These are phyloP conservation scores for Drosophila tsacasi DNA, from an alignment of 1,140 invertebrate species.

Conservation along the genomic window DNA sequence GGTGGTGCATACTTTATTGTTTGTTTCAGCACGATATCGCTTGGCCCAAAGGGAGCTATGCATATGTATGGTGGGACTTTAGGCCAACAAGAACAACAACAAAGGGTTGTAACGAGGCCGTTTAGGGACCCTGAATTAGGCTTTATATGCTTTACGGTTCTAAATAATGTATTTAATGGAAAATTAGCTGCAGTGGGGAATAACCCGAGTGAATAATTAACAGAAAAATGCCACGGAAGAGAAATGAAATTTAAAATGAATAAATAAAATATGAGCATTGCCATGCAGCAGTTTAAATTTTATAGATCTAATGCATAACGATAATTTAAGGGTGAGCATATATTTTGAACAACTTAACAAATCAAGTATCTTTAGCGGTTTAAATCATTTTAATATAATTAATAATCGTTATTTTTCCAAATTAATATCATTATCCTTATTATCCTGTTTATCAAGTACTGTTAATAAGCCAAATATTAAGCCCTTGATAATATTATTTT, in stretches of 20 bases:
- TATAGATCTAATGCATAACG: too few relatives aligned
- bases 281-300: not conserved
- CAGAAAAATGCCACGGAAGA: not conserved
- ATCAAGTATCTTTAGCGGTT: too few relatives aligned
- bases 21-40: slow-evolving; percentile 31
- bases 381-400: too few relatives aligned
- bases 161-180: slow-evolving; percentile 8
- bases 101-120: not conserved
- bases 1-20: slow-evolving; percentile 37
- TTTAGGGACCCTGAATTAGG: slow-evolving; percentile 2
- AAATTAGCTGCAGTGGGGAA: not conserved
- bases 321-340: not conserved
- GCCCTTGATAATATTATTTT: not conserved
- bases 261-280: not conserved
- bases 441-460: not conserved
- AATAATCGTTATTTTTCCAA: too few relatives aligned
- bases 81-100: not conserved
- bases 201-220: slow-evolving; percentile 25
- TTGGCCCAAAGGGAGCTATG: slow-evolving; percentile 14
- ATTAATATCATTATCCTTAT: too few relatives aligned
- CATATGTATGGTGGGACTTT: slow-evolving; percentile 2
- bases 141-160: not conserved
- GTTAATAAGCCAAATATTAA: not conserved
- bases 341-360: too few relatives aligned
- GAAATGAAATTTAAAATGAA: not conserved